A percentile compares a stretch with the other conserved stretches of the same genome.
Conservation (phyloP, 1,140 invertebrate species). For the Halesus radiatus region DNA sequence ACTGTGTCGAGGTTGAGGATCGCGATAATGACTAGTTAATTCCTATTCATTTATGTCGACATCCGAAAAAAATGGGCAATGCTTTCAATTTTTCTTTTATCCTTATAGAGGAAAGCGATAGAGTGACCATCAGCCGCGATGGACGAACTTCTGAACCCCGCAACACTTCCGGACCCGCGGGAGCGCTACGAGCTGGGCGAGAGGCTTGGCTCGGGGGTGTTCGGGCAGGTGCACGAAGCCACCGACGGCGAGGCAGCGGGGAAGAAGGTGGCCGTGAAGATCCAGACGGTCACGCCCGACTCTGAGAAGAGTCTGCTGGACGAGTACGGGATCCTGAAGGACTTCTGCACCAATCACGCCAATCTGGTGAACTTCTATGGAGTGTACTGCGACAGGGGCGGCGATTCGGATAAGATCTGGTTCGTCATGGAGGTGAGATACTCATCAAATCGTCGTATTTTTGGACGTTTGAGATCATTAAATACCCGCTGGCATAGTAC, state of each 20-base stretch:
- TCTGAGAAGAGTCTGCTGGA: conserved; percentile 81
- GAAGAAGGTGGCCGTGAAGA: conserved; percentile 85
- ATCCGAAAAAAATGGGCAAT: too few relatives aligned
- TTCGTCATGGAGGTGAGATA: conserved; percentile 87
- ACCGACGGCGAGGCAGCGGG: conserved; percentile 79
- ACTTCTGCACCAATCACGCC: conserved; percentile 78
- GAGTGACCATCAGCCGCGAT: conserved; percentile 55
- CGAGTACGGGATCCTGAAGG: conserved; percentile 87
- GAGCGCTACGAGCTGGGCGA: conserved; percentile 77
- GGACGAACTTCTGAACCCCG: conserved; percentile 67
- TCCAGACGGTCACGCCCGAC: conserved; percentile 81
- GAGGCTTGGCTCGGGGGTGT: conserved; percentile 81
- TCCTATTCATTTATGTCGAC: too few relatives aligned
- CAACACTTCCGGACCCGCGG: conserved; percentile 76
- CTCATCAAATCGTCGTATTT: too few relatives aligned
- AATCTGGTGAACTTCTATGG: conserved; percentile 91
- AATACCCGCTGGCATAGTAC: too few relatives aligned
- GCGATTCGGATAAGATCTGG: conserved; percentile 84
- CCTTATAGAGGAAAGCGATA: too few relatives aligned
- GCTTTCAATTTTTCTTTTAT: too few relatives aligned
- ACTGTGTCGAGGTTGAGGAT: too few relatives aligned
- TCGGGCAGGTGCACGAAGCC: conserved; percentile 82
- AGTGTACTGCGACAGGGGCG: conserved; percentile 79
- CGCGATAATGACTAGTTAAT: too few relatives aligned
- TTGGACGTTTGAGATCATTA: too few relatives aligned